Evolutionary conservation across 1,140 invertebrate species (phyloP).

Genomic region (Streblospio benedicti): DNA sequence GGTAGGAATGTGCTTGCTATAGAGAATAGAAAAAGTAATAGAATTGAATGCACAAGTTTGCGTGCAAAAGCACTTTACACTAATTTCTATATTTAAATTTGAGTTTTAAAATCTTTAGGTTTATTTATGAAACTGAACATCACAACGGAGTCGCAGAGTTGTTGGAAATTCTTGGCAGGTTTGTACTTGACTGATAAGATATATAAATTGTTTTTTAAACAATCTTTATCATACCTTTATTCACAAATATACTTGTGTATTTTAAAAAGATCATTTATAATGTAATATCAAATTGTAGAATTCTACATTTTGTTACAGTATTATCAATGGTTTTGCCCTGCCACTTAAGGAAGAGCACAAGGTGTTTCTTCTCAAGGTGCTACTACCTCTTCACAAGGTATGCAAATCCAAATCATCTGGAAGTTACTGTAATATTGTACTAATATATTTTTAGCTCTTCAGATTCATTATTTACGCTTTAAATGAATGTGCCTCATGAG

Average conservation of each 20-base stretch:
- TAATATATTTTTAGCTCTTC: neutral
- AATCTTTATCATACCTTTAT: neutral
- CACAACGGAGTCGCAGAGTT: conserved; percentile 22
- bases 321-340: conserved; percentile 53
- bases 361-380: conserved; percentile 42
- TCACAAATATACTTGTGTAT: neutral
- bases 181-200: too few relatives aligned
- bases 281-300: neutral
- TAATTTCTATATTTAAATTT: too few relatives aligned
- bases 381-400: conserved; percentile 45
- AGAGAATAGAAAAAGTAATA: too few relatives aligned
- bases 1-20: too few relatives aligned
- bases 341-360: conserved; percentile 47
- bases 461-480: neutral
- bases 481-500: too few relatives aligned
- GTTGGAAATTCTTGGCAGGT: conserved; percentile 46
- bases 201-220: neutral
- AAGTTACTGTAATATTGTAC: neutral
- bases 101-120: too few relatives aligned
- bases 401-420: too few relatives aligned
- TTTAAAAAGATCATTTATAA: neutral
- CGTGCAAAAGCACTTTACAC: too few relatives aligned
- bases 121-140: conserved; percentile 31
- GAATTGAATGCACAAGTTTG: too few relatives aligned
- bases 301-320: conserved; percentile 40